These are phyloP conservation scores for Steromphala cineraria DNA, from an alignment of 2,888 invertebrate species.

Conservation along the genomic window DNA sequence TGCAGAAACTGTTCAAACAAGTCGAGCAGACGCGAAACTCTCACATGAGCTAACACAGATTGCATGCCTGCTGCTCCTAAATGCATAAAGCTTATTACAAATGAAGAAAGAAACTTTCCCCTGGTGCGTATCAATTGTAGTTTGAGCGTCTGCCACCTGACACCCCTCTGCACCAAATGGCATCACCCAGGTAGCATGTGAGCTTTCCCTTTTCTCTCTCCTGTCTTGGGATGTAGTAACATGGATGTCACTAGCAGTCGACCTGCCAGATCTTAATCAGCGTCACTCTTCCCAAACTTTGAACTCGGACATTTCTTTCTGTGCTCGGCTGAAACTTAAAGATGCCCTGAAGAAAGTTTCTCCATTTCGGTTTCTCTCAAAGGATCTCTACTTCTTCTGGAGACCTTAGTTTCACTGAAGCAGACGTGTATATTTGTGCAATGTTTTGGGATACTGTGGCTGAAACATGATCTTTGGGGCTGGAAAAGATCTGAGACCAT, in stretches of 20 bases:
- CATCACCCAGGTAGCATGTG: constrained; percentile 1
- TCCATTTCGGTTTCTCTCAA: too few species aligned
- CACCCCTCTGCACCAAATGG: not conserved
- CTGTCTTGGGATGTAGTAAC: not conserved
- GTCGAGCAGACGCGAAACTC: not conserved
- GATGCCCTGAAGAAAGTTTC: too few species aligned
- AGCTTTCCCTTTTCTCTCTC: not conserved
- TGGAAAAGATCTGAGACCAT: not conserved
- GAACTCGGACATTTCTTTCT: too few species aligned
- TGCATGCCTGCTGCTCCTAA: not conserved
- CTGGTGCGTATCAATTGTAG: not conserved
- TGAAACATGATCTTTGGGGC: not conserved
- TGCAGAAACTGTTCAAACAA: not conserved
- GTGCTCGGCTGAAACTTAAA: too few species aligned
- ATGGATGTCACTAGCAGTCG: constrained; percentile 7
- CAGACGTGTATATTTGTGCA: too few species aligned
- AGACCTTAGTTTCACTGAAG: too few species aligned
- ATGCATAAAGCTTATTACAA: not conserved
- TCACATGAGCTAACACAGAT: too few species aligned
- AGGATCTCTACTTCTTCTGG: too few species aligned
- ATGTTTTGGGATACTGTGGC: not conserved
- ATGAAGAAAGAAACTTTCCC: not conserved
- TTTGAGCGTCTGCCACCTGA: not conserved
- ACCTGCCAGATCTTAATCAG: not conserved
- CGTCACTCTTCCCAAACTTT: too few species aligned